Conservation (phyloP, 2,797 vertebrate species). For the Enteromius treurensis region DNA sequence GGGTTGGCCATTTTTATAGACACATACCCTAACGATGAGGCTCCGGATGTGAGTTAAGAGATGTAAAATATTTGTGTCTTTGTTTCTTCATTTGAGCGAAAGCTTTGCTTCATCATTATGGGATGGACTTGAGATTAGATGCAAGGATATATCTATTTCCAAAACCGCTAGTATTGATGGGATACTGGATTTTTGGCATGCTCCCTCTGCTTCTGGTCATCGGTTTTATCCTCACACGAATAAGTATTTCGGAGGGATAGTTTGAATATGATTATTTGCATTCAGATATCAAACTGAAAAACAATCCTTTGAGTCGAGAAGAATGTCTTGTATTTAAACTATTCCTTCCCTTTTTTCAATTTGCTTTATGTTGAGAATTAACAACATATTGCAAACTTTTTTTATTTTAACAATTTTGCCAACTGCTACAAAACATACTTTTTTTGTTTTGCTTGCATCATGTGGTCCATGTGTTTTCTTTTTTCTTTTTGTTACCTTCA, state of each 20-base stretch:
- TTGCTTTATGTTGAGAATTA: not conserved
- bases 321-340: not conserved
- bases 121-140: not conserved
- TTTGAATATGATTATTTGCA: not conserved
- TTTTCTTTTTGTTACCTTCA: not conserved
- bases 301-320: not conserved
- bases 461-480: not conserved
- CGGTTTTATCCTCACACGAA: not conserved
- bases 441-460: conserved; percentile 15
- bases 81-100: conserved; percentile 6
- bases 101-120: conserved; percentile 19
- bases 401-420: not conserved
- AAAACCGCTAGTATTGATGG: not conserved
- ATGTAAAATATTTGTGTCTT: conserved; percentile 53
- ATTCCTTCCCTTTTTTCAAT: not conserved
- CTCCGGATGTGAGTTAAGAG: conserved; percentile 86
- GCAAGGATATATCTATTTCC: not conserved
- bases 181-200: not conserved
- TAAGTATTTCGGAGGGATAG: not conserved
- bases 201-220: not conserved
- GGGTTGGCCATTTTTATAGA: conserved; percentile 95
- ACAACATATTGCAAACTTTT: not conserved
- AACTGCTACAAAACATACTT: conserved; percentile 2
- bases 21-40: conserved; percentile 95
- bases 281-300: not conserved